Base-by-base conservation (phyloP, 2,888 invertebrate genomes). In the Lathronympha strigana region DNA sequence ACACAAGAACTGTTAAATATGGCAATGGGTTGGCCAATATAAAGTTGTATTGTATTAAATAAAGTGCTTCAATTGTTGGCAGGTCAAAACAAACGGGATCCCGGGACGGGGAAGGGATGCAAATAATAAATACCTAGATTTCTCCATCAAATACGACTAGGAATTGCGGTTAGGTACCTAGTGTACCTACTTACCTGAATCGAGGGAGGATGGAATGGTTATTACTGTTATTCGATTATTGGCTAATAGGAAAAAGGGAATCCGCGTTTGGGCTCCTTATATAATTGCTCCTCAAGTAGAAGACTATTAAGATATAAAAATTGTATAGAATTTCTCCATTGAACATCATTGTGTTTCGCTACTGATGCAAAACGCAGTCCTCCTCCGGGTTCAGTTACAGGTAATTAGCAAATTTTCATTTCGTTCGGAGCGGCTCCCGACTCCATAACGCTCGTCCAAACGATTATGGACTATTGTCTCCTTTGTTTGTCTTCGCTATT, bases 391-490 rank as follows among this genome's bases (percentile, higher is more conserved):
- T 71, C 72, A 73, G 73, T 71, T 74, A 62, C 63, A 61, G 71
- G 71, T 75, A 76, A 82, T 80, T 77, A 79, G 74, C 71, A 74
- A 76, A 73, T 78, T 79, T 78, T 73, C 73, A 75, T 79, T 72
- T 78, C 76, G 71, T 68, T 71, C 68, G 68, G 69, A 76, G 76
- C 69, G 73, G 21, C 72, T 73, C 60, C 61, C 54, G 19, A 17
- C 69, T 68, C 73, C 69, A 68, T 78, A 79, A 79, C 78, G 74
- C 72, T 73, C 70, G 71, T 69, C 69, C 64, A 79, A 80, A 77
- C 75, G 76, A 81, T 81, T 78, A 79, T 78, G 78, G 71, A 70
- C 76, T 74, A 80, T 83, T 84, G 80, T 82, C 73, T 63, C 71
- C 69, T 77, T 79, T 82, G 80, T 83, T 82, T 80, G 77, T 73